Percentiles rank a stretch among this genome's conserved stretches.
Evolutionary conservation across 2,888 invertebrate species (phyloP).

Genomic region (Hemistola chrysoprasaria): DNA sequence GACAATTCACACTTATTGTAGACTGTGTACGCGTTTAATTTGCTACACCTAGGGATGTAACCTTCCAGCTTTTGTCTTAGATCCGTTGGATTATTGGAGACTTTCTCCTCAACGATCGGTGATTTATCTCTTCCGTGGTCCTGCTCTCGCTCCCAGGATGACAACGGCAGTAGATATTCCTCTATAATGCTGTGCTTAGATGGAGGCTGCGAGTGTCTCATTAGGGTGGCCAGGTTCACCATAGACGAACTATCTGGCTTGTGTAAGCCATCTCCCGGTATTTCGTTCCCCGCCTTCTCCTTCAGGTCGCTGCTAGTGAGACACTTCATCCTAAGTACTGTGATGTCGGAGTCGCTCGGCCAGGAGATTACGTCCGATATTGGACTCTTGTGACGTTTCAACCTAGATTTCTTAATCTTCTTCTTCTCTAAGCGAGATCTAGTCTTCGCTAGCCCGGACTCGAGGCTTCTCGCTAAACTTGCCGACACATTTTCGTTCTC

Average conservation of each 20-base stretch:
- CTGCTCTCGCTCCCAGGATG: constrained; percentile 78
- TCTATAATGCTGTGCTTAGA: constrained; percentile 65
- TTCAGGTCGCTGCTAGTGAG: constrained; percentile 59
- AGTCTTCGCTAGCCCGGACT: constrained; percentile 51
- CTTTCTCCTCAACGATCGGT: constrained; percentile 27
- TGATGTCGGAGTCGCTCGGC: constrained; percentile 83
- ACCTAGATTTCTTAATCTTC: constrained; percentile 45
- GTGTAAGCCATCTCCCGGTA: constrained; percentile 81
- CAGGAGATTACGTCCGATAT: constrained; percentile 65
- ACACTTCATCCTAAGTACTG: constrained; percentile 78
- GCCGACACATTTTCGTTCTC: constrained; percentile 49
- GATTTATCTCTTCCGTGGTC: constrained; percentile 38
- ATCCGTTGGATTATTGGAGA: constrained; percentile 13
- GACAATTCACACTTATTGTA: constrained; percentile 43
- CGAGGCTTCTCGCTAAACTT: constrained; percentile 53
- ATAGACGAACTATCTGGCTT: constrained; percentile 81
- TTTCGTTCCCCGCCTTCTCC: constrained; percentile 65
- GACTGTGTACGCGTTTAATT: constrained; percentile 25
- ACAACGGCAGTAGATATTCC: constrained; percentile 79
- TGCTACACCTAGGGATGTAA: constrained; percentile 35
- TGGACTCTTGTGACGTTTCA: constrained; percentile 47
- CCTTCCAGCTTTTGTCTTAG: constrained; percentile 21
- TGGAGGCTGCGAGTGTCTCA: constrained; percentile 60
- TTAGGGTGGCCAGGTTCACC: constrained; percentile 81
- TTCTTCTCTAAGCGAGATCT: constrained; percentile 46